Evolutionary conservation across 2,888 invertebrate species (phyloP), one percentile per base, ranked within the genome.

Genomic region (Philereme transversata): DNA sequence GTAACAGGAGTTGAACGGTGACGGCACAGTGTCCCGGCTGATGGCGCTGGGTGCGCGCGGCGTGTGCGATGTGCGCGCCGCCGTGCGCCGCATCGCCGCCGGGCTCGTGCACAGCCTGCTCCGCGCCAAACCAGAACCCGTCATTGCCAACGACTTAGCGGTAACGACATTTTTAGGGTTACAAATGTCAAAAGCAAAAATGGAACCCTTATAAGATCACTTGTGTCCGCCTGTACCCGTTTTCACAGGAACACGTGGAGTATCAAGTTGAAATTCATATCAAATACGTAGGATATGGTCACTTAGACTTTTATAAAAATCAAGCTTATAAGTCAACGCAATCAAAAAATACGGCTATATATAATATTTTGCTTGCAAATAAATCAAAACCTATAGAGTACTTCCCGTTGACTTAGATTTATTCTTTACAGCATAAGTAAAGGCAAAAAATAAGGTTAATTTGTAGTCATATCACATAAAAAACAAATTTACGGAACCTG

Each of bases 11-110:
- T 57, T 90, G 70, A 84, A 84, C 71, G 87, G 87, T 0, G 57
- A 64, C 3, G 81, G 83, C 3, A 68, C 68, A 7, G 84, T 82
- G 65, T 74, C 82, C 0, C 83, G 80, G 0, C 71, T 91, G 69
- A 75, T 84, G 79, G 82, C 77, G 55, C 76, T 81, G 65, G 84
- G 79, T 40, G 84, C 84, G 63, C 84, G 84, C 47, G 75, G 84
- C 72, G 84, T 83, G 72, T 81, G 83, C 71, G 92, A 92, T 79
- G 90, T 90, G 75, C 86, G 89, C 44, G 90, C 90, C 6, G 82
- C 76, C 4, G 91, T 91, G 67, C 81, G 91, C 3, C 81, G 82
- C 60, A 82, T 85, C n/a, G 88, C 86, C 48, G 79, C 81, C n/a
- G 52, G 75, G 34, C 80, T 90, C 10, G 73, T 88, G 61, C 86